Conservation (phyloP, 2,113 vertebrate genomes). For the Carlito syrichta region DNA sequence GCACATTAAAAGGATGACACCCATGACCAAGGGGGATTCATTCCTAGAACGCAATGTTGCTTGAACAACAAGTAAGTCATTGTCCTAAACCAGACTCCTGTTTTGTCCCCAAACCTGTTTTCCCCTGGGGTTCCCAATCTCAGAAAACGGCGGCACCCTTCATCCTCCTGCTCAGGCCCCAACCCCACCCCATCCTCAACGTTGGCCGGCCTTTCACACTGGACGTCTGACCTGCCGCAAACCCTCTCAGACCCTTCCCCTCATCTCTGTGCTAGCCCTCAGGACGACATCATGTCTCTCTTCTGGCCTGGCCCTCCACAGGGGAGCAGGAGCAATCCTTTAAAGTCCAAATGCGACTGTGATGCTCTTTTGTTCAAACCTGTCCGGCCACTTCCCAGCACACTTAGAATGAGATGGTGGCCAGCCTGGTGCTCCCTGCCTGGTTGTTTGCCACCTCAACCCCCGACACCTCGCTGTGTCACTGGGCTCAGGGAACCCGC, state of each 20-base stretch:
- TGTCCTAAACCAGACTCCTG: background rate
- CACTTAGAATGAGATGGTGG: background rate
- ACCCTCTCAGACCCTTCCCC: background rate
- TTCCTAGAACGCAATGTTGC: background rate
- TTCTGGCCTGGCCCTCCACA: background rate
- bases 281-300: background rate
- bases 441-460: accelerated
- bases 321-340: background rate
- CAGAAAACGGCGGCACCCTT: background rate
- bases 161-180: background rate
- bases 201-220: background rate
- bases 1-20: background rate
- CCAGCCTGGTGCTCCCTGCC: background rate
- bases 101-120: background rate
- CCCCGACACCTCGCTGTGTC: accelerated
- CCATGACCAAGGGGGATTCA: background rate
- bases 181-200: background rate
- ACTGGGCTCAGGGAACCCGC: background rate
- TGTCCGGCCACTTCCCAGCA: background rate
- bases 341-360: background rate
- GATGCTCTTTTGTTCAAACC: background rate
- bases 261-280: too few relatives aligned
- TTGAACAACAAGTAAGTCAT: background rate
- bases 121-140: background rate
- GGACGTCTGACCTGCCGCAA: background rate